A percentile compares a stretch with the other conserved stretches of the same genome.
phyloP scores from a whole-genome alignment of 1,140 invertebrate species.

The Leptopilina boulardi region DNA sequence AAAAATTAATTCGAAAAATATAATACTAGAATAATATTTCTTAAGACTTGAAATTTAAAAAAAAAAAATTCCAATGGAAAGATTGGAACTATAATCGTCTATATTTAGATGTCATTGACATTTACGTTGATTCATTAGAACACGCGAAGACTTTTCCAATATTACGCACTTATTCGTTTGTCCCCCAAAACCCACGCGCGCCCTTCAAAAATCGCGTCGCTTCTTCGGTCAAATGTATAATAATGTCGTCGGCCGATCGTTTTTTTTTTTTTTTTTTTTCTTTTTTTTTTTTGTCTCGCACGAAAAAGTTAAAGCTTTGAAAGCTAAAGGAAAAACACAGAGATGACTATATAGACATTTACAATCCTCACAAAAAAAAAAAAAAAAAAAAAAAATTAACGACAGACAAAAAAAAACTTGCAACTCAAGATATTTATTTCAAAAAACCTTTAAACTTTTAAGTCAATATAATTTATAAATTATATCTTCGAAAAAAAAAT shows the following conservation, averaged over 20 bases:
- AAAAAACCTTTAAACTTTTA: too few species aligned
- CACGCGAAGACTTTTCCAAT: slow-evolving; percentile 28
- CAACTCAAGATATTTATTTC: too few species aligned
- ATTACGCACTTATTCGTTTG: slow-evolving; percentile 53
- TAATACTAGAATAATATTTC: not conserved
- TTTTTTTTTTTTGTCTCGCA: slow-evolving; percentile 4
- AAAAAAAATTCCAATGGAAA: slow-evolving; percentile 33
- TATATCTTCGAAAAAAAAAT: too few species aligned
- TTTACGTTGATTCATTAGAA: slow-evolving; percentile 42
- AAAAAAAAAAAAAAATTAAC: not conserved
- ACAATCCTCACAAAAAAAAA: not conserved
- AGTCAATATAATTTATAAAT: too few species aligned
- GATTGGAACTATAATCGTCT: slow-evolving; percentile 41
- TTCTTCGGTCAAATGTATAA: slow-evolving; percentile 36
- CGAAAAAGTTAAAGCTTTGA: slow-evolving; percentile 8
- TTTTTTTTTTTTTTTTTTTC: not conserved
- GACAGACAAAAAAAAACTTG: not conserved
- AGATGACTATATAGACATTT: not conserved
- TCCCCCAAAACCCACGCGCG: slow-evolving; percentile 50
- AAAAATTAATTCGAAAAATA: too few species aligned
- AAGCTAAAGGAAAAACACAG: slow-evolving; percentile 32
- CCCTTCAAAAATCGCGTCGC: slow-evolving; percentile 52
- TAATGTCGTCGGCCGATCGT: slow-evolving; percentile 22
- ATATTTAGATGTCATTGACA: slow-evolving; percentile 59
- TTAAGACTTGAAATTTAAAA: not conserved